phyloP scores from a whole-genome alignment of 2,797 vertebrate genomes.

The Manis pentadactyla region DNA sequence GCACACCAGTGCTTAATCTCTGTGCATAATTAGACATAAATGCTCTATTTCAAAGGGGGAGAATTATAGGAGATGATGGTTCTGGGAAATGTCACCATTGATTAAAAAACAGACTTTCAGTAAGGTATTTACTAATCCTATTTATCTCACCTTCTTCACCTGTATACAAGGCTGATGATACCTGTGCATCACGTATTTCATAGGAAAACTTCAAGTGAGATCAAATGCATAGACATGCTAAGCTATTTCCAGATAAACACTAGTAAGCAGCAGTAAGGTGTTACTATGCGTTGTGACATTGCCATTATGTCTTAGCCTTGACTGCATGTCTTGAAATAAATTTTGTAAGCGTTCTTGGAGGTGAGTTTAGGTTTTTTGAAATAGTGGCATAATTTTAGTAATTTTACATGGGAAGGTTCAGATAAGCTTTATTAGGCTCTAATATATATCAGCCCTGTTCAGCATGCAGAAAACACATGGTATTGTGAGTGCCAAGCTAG shows the following conservation, averaged over 20 bases:
- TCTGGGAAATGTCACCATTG: not conserved
- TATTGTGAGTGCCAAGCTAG: not conserved
- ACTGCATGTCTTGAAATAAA: constrained; percentile 36
- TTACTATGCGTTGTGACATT: not conserved
- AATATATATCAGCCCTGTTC: not conserved
- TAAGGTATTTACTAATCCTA: not conserved
- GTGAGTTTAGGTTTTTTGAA: constrained; percentile 54
- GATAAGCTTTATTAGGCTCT: constrained; percentile 43
- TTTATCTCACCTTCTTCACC: not conserved
- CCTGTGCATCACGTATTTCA: not conserved
- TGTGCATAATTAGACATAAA: not conserved
- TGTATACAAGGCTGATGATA: not conserved
- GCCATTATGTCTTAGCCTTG: not conserved
- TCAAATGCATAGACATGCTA: not conserved
- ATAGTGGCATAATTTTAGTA: constrained; percentile 59
- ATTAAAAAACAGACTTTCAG: not conserved
- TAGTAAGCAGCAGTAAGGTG: not conserved
- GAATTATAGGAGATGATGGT: not conserved
- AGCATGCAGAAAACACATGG: not conserved
- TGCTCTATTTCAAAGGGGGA: not conserved
- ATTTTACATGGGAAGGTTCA: constrained; percentile 54
- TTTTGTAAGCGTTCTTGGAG: constrained; percentile 63
- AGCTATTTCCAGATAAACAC: not conserved
- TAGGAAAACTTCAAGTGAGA: constrained; percentile 6
- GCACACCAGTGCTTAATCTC: not conserved